These are phyloP conservation scores for Leptopilina drosophilae DNA, from an alignment of 2,888 invertebrate genomes.

Conservation along the genomic window DNA sequence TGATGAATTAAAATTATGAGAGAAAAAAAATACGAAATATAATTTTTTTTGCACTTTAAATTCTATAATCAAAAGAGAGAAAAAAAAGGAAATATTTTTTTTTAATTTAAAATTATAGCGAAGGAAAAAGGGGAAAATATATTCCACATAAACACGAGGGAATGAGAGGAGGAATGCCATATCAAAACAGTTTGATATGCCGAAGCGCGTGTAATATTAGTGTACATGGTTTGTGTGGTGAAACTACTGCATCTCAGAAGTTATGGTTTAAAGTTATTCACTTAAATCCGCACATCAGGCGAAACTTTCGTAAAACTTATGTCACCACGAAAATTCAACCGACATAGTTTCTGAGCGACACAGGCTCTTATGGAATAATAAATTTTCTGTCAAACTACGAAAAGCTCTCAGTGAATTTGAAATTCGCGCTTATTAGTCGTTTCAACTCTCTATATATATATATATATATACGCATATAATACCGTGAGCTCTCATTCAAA, in stretches of 20 bases:
- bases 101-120: too few relatives aligned
- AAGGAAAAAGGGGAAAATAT: too few relatives aligned
- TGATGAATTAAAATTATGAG: too few relatives aligned
- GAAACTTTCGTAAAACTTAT: conserved; percentile 11
- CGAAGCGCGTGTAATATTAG: conserved; percentile 1
- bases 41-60: too few relatives aligned
- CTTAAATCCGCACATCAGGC: conserved; percentile 6
- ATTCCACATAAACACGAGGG: not conserved
- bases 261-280: conserved; percentile 12
- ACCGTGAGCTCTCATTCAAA: too few relatives aligned
- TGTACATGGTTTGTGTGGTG: conserved; percentile 4
- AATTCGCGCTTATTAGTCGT: conserved; percentile 2
- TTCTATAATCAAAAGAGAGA: too few relatives aligned
- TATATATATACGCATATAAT: not conserved
- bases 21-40: too few relatives aligned
- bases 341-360: conserved; percentile 9
- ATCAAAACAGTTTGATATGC: not conserved
- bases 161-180: not conserved
- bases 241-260: conserved; percentile 2
- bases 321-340: conserved; percentile 14
- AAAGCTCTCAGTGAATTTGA: conserved; percentile 14
- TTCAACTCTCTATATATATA: not conserved
- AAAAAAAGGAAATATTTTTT: too few relatives aligned
- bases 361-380: conserved; percentile 20
- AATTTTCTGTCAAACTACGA: conserved; percentile 17